Evolutionary conservation across 1,140 invertebrate genomes (phyloP).

Genomic region (Condylostylus longicornis): DNA sequence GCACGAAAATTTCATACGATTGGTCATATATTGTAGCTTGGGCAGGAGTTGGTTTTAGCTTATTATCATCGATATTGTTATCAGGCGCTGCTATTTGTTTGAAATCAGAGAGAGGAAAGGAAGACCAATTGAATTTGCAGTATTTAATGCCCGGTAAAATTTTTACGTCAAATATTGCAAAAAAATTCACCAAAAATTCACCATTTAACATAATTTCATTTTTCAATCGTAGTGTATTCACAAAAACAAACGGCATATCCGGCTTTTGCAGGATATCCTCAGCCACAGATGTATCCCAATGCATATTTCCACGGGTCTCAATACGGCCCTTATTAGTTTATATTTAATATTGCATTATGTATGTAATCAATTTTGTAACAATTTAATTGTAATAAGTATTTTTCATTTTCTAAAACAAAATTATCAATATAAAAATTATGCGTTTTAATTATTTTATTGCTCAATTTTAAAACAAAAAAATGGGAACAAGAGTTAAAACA

Average conservation of each 20-base stretch:
- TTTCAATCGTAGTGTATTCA: constrained; percentile 58
- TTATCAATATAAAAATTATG: too few relatives aligned
- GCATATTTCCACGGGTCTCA: constrained; percentile 82
- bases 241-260: constrained; percentile 77
- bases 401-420: too few relatives aligned
- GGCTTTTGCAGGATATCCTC: constrained; percentile 72
- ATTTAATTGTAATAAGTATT: too few relatives aligned
- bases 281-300: constrained; percentile 66
- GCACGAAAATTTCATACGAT: constrained; percentile 75
- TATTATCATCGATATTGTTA: constrained; percentile 79
- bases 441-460: too few relatives aligned
- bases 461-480: too few relatives aligned
- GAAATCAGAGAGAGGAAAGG: constrained; percentile 76
- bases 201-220: background rate
- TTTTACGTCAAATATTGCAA: background rate
- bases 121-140: constrained; percentile 92
- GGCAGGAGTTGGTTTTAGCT: constrained; percentile 79
- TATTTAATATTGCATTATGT: too few relatives aligned
- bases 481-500: too few relatives aligned
- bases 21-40: constrained; percentile 92
- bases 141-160: constrained; percentile 89
- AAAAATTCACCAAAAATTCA: background rate
- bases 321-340: constrained; percentile 87
- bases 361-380: too few relatives aligned
- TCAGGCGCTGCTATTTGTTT: constrained; percentile 84